Evolutionary conservation across 2,113 vertebrate genomes (phyloP).

Genomic region (Phasianus colchicus): DNA sequence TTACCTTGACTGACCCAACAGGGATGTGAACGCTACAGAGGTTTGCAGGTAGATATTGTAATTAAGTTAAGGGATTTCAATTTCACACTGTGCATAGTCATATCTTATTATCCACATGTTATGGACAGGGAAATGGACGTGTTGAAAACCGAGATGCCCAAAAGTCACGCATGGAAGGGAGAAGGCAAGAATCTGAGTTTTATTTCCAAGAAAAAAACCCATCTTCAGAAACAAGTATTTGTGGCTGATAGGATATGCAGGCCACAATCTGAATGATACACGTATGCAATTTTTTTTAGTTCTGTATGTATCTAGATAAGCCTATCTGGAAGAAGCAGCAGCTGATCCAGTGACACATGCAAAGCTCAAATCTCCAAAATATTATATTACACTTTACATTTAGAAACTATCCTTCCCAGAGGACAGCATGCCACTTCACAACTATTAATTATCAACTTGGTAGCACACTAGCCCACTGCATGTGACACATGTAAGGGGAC

Average conservation of each 20-base stretch:
- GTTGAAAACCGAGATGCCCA: neutral
- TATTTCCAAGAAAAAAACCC: neutral
- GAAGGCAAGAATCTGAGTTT: neutral
- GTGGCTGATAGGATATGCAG: neutral
- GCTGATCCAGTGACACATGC: neutral
- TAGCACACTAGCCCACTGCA: neutral
- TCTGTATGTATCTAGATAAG: constrained; percentile 19
- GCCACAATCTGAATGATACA: neutral
- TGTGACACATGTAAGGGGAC: neutral
- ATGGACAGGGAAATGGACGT: neutral
- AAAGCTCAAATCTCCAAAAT: constrained; percentile 29
- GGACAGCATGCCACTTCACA: neutral
- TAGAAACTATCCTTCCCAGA: neutral
- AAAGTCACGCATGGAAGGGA: neutral
- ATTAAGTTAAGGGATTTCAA: neutral
- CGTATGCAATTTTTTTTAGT: neutral
- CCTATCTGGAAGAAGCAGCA: constrained; percentile 24
- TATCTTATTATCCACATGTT: neutral
- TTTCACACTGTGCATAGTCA: neutral
- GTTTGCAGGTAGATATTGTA: neutral
- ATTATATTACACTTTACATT: constrained; percentile 4
- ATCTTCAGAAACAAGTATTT: neutral
- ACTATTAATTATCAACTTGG: constrained; percentile 34
- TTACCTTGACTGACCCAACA: neutral
- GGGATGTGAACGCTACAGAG: neutral